These are phyloP conservation scores for Macrotis lagotis DNA, from an alignment of 2,113 vertebrate species.

Conservation along the genomic window DNA sequence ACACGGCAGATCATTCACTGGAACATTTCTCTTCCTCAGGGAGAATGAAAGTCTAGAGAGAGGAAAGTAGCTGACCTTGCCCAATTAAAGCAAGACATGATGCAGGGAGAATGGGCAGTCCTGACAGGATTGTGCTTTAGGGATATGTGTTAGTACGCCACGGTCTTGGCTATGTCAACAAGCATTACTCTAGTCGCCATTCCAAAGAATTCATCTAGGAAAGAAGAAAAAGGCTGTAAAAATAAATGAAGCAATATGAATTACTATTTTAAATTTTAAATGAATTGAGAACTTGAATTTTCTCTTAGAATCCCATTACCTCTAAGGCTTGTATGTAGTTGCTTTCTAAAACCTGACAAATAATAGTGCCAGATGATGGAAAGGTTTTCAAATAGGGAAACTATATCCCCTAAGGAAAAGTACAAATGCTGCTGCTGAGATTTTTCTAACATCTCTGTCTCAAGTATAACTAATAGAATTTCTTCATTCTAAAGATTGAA, in stretches of 20 bases:
- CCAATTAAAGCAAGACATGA: constrained; percentile 70
- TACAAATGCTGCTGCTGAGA: constrained; percentile 45
- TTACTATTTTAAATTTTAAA: constrained; percentile 70
- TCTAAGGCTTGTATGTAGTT: constrained; percentile 35
- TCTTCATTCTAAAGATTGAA: constrained; percentile 37
- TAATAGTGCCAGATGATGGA: constrained; percentile 48
- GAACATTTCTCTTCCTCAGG: constrained; percentile 45
- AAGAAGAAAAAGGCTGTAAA: constrained; percentile 34
- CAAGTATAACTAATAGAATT: constrained; percentile 29
- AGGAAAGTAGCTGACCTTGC: constrained; percentile 75
- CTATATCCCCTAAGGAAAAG: constrained; percentile 41
- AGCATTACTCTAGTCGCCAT: constrained; percentile 68
- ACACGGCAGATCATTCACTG: constrained; percentile 20
- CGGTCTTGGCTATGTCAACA: constrained; percentile 59
- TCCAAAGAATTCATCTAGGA: constrained; percentile 44
- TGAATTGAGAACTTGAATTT: constrained; percentile 27
- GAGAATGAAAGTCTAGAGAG: constrained; percentile 50
- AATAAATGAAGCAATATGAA: constrained; percentile 24
- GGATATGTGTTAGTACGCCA: constrained; percentile 11
- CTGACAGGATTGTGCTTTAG: constrained; percentile 65
- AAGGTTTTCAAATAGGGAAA: constrained; percentile 2
- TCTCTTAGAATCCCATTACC: constrained; percentile 24
- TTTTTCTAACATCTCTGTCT: background rate
- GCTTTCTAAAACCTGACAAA: constrained; percentile 59
- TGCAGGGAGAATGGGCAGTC: constrained; percentile 2